Evolutionary conservation across 2,888 invertebrate species (phyloP), one percentile per base, ranked within the genome.

Genomic region (Hydrotaea diabolus): DNA sequence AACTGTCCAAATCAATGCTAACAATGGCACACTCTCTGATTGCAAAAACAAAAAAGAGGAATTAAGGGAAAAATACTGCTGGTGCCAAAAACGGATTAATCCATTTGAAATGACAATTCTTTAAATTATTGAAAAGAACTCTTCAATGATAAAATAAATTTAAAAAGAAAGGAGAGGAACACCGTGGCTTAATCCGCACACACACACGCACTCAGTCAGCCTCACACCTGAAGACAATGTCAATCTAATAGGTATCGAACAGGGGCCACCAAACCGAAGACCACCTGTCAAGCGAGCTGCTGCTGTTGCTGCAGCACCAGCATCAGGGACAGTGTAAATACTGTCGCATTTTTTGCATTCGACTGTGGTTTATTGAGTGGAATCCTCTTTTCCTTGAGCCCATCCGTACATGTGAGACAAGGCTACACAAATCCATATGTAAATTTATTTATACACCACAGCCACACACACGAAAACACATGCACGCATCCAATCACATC

Each of bases 371-470:
- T 71, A 72, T 69, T 64, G 74, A 53, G 53, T 74, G 76, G 49
- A 80, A 64, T 64, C 64, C 64, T 31, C 36, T 31, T 36, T 64
- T 64, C 64, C 64, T 59, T 5, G 21, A 57, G 57, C 26, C 57
- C 23, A 46, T 21, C 36, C 64, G 11, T 4, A 19, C 73, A n/a
- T n/a, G n/a, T n/a, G n/a, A 66, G 76, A 80, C 77, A 77, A 76
- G 43, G 26, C 39, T 59, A 23, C 31, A 31, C 55, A 80, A 80
- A 80, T 80, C 73, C 77, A 71, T 80, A 80, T 77, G 77, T 74
- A 69, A 77, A 77, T 80, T 83, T 57, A 83, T 80, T 73, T 83
- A 77, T 79, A 17, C 72, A 72, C 39, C 23, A 23, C 15, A 31
- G n/a, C 31, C n/a, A 31, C n/a, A 26, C 39, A 69, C 46, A 80